Evolutionary conservation across 2,113 vertebrate species (phyloP).

Genomic region (Falcunculus frontatus): DNA sequence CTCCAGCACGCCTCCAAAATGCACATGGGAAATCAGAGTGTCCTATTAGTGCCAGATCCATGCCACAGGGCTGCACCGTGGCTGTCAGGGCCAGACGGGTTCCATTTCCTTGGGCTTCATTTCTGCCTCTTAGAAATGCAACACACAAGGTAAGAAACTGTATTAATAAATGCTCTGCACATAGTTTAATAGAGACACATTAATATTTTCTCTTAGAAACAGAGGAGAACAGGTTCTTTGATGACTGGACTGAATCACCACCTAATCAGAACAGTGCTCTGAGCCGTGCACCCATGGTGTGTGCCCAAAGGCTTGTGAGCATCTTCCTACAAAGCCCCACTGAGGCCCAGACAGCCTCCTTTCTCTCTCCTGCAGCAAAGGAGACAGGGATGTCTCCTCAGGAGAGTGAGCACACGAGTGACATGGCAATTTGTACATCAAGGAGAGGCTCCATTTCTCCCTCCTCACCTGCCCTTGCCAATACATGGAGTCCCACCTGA

Average conservation of each 20-base stretch:
- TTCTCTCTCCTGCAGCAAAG: not conserved
- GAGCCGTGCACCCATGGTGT: fast-evolving
- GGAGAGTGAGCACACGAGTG: not conserved
- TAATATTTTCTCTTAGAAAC: not conserved
- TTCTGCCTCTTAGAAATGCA: not conserved
- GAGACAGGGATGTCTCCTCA: not conserved
- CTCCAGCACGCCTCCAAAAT: not conserved
- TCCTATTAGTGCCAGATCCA: not conserved
- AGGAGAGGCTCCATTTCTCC: not conserved
- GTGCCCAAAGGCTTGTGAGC: not conserved
- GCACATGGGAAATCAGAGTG: not conserved
- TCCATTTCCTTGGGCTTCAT: not conserved
- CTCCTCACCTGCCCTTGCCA: not conserved
- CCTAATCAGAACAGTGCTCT: not conserved
- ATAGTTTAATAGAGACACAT: not conserved
- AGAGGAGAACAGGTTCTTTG: not conserved
- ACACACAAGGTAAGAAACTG: not conserved
- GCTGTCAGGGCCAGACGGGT: not conserved
- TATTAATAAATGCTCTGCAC: not conserved
- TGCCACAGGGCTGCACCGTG: not conserved
- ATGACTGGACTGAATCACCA: not conserved
- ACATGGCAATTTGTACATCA: not conserved
- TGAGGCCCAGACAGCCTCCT: not conserved
- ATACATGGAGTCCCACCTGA: constrained; percentile 9
- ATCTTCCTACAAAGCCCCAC: not conserved